These are phyloP conservation scores for Gymnothorax javanicus DNA, from an alignment of 2,797 vertebrate genomes.

Conservation along the genomic window DNA sequence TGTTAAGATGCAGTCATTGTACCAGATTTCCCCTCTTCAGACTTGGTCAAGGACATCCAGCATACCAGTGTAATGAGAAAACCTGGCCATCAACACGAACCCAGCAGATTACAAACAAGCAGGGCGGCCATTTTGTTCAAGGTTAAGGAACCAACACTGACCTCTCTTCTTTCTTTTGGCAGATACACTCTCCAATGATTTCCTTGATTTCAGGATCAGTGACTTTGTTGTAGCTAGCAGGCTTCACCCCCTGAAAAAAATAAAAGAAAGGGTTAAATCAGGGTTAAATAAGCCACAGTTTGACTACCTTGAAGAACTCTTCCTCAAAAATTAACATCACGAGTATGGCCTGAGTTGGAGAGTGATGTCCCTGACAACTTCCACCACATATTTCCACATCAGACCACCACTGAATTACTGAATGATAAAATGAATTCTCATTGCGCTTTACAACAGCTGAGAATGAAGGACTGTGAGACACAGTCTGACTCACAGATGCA, in stretches of 20 bases:
- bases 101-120: not conserved
- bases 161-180: conserved; percentile 98
- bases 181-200: conserved; percentile 98
- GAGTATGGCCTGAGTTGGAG: not conserved
- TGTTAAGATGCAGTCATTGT: not conserved
- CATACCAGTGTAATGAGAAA: not conserved
- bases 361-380: not conserved
- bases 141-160: conserved; percentile 67
- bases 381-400: not conserved
- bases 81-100: not conserved
- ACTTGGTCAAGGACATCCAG: conserved; percentile 3
- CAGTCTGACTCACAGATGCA: not conserved
- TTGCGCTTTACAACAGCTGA: not conserved
- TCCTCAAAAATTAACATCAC: not conserved
- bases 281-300: not conserved
- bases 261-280: conserved; percentile 39
- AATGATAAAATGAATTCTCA: not conserved
- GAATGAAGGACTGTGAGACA: not conserved
- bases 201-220: conserved; percentile 97
- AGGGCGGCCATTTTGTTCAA: conserved; percentile 7
- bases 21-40: not conserved
- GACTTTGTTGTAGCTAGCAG: conserved; percentile 97
- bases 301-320: not conserved
- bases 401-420: not conserved
- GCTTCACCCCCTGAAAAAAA: conserved; percentile 89